A percentile compares a stretch with the other conserved stretches of the same genome.
Evolutionary conservation across 2,113 vertebrate genomes (phyloP).

Genomic region (Sclerurus mexicanus): DNA sequence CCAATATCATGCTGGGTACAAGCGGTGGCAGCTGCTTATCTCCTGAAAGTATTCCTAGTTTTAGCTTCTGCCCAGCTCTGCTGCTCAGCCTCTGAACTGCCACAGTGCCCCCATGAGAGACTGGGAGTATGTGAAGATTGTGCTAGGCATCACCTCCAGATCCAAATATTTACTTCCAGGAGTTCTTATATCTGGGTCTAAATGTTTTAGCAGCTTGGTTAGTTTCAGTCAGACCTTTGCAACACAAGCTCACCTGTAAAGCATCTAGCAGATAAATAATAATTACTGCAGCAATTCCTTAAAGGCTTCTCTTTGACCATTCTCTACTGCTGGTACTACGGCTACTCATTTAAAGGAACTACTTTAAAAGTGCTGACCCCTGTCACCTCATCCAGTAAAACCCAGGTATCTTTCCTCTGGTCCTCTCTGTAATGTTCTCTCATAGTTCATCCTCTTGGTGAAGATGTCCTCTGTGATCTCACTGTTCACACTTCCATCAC

Average conservation of each 20-base stretch:
- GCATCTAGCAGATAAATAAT: background rate
- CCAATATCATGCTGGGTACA: background rate
- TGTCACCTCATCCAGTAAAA: background rate
- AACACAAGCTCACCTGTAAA: background rate
- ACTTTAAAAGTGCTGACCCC: background rate
- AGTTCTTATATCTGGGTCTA: background rate
- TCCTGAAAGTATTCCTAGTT: background rate
- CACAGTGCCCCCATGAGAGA: fast-evolving
- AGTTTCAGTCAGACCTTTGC: background rate
- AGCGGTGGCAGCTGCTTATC: background rate
- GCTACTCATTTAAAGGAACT: background rate
- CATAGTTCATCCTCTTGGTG: background rate
- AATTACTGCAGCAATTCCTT: background rate
- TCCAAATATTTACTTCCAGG: background rate
- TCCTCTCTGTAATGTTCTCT: background rate
- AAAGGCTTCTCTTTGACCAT: background rate
- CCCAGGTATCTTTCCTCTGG: background rate
- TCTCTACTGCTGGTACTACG: background rate
- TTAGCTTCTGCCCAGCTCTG: background rate
- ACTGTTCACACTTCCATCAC: background rate
- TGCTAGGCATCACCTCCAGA: background rate
- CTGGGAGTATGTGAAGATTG: background rate
- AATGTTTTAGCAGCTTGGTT: background rate
- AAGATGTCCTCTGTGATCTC: fast-evolving
- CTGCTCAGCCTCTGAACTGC: background rate